Evolutionary conservation across 2,113 vertebrate genomes (phyloP).

Genomic region (Heteronetta atricapilla): DNA sequence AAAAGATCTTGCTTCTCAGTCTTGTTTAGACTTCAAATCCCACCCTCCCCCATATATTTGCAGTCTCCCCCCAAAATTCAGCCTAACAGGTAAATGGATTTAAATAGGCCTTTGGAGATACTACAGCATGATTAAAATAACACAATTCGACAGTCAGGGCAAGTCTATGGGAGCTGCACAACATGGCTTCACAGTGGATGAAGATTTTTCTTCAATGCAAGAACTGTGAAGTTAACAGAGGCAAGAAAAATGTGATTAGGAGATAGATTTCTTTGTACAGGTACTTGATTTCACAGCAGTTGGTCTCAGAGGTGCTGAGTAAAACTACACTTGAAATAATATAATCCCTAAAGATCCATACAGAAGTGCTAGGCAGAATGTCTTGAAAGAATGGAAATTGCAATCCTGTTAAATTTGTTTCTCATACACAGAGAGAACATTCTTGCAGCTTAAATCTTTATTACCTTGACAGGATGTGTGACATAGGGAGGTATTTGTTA

Average conservation of each 20-base stretch:
- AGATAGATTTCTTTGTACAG: constrained; percentile 35
- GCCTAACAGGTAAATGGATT: not conserved
- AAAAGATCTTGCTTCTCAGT: not conserved
- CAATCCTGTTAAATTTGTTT: constrained; percentile 40
- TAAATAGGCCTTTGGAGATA: not conserved
- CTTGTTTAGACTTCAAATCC: not conserved
- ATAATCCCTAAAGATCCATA: constrained; percentile 53
- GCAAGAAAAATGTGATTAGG: constrained; percentile 27
- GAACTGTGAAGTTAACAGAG: constrained; percentile 3
- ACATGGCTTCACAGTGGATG: not conserved
- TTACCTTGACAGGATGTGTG: not conserved
- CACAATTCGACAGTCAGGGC: not conserved
- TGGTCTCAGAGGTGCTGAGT: constrained; percentile 58
- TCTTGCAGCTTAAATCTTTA: constrained; percentile 35
- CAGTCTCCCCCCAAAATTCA: not conserved
- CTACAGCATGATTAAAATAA: not conserved
- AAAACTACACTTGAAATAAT: constrained; percentile 64
- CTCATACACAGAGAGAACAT: constrained; percentile 3
- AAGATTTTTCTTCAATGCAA: not conserved
- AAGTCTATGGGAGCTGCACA: not conserved
- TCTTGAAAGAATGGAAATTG: constrained; percentile 40
- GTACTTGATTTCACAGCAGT: constrained; percentile 58
- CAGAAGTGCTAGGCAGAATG: constrained; percentile 1
- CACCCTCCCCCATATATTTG: not conserved
- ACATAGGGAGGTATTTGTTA: constrained; percentile 15